phyloP scores from a whole-genome alignment of 2,113 vertebrate species.

The Hyperoodon ampullatus region DNA sequence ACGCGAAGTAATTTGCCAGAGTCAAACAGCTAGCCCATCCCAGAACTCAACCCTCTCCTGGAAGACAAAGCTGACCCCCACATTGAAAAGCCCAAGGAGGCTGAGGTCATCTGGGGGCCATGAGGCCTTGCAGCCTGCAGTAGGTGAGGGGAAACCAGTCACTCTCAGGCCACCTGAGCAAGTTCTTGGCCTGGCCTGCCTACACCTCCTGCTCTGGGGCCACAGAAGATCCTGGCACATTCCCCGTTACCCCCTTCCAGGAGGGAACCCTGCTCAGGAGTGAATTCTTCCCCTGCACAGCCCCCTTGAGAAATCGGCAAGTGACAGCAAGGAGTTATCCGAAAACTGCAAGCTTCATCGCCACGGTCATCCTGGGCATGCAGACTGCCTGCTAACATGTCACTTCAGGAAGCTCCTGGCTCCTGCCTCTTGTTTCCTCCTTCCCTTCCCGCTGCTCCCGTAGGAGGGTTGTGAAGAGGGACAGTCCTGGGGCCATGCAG shows the following conservation, averaged over 20 bases:
- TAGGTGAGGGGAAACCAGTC: not conserved
- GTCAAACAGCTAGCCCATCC: accelerated
- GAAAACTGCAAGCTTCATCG: not conserved
- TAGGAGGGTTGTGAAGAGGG: not conserved
- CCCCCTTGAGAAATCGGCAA: not conserved
- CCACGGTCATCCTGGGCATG: accelerated
- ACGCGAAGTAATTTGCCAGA: not conserved
- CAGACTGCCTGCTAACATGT: not conserved
- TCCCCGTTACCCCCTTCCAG: not conserved
- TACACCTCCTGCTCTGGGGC: no score
- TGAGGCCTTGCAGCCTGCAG: accelerated
- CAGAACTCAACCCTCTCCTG: not conserved
- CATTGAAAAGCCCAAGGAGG: not conserved
- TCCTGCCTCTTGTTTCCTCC: not conserved
- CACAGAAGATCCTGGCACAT: not conserved
- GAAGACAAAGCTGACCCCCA: not conserved
- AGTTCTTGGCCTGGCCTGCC: not conserved
- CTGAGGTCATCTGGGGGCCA: not conserved
- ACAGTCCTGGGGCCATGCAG: not conserved
- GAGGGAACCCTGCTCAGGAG: not conserved
- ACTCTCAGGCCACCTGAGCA: not conserved
- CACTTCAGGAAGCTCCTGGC: not conserved
- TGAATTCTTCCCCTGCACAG: not conserved
- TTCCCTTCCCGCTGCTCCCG: not conserved
- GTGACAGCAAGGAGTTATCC: not conserved